Evolutionary conservation across 2,797 vertebrate species (phyloP).

Genomic region (Oreochromis grahami): DNA sequence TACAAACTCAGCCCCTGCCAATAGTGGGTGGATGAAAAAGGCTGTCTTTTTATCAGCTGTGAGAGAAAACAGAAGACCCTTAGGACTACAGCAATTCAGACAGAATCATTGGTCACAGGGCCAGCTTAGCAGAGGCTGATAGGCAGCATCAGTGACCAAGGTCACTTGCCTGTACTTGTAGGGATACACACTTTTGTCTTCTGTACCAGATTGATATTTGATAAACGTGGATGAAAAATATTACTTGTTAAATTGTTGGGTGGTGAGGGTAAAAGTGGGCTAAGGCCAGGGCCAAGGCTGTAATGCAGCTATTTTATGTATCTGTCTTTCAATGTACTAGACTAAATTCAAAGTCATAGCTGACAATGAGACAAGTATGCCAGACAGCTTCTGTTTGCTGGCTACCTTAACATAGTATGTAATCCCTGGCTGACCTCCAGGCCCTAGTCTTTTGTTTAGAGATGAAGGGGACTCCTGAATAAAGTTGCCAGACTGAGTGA

Average conservation of each 20-base stretch:
- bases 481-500: background rate
- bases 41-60: background rate
- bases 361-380: background rate
- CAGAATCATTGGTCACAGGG: slow-evolving; percentile 2
- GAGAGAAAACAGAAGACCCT: slow-evolving; percentile 5
- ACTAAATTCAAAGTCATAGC: background rate
- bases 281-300: background rate
- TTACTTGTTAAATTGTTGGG: background rate
- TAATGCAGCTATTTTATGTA: background rate
- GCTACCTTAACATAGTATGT: background rate
- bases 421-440: background rate
- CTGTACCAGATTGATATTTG: background rate
- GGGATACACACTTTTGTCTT: background rate
- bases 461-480: background rate
- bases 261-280: background rate
- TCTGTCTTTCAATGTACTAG: background rate
- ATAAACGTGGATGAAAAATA: background rate
- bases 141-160: background rate
- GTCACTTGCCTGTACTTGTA: background rate
- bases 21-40: background rate
- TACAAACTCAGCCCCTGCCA: background rate
- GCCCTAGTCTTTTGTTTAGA: background rate
- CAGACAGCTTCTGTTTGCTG: background rate
- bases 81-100: background rate
- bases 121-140: background rate